Evolutionary conservation across 2,888 invertebrate species (phyloP).

Genomic region (Ferdinandea cuprea): DNA sequence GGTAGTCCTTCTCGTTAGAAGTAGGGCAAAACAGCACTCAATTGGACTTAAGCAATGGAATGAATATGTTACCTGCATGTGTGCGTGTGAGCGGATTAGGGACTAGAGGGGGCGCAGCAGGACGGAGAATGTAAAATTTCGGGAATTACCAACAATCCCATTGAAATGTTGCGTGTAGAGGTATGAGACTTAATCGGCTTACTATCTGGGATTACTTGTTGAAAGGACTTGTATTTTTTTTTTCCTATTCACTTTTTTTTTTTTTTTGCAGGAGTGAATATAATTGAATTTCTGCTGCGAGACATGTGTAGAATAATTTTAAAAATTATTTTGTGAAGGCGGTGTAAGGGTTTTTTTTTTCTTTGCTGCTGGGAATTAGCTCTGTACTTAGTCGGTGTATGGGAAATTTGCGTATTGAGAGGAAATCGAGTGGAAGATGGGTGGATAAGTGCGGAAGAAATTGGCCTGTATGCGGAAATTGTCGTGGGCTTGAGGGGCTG

Average conservation of each 20-base stretch:
- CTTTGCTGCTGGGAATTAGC: slow-evolving; percentile 13
- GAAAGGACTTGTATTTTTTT: slow-evolving; percentile 18
- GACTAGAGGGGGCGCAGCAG: slow-evolving; percentile 12
- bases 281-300: slow-evolving; percentile 37
- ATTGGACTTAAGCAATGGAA: slow-evolving; percentile 37
- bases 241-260: slow-evolving; percentile 1
- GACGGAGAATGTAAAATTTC: slow-evolving; percentile 30
- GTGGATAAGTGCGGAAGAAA: not conserved
- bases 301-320: slow-evolving; percentile 25
- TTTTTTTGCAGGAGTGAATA: not conserved
- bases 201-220: slow-evolving; percentile 59
- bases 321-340: no score
- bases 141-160: slow-evolving; percentile 36
- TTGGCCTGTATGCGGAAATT: no score
- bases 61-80: slow-evolving; percentile 2
- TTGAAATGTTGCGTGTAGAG: slow-evolving; percentile 23
- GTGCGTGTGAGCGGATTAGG: slow-evolving; percentile 34
- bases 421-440: slow-evolving; percentile 19
- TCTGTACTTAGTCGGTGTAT: slow-evolving; percentile 7
- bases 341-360: not conserved
- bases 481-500: no score
- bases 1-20: slow-evolving; percentile 17
- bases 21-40: slow-evolving; percentile 50
- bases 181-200: slow-evolving; percentile 65
- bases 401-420: slow-evolving; percentile 44